phyloP scores from a whole-genome alignment of 2,888 invertebrate genomes.

The Macropis europaea region DNA sequence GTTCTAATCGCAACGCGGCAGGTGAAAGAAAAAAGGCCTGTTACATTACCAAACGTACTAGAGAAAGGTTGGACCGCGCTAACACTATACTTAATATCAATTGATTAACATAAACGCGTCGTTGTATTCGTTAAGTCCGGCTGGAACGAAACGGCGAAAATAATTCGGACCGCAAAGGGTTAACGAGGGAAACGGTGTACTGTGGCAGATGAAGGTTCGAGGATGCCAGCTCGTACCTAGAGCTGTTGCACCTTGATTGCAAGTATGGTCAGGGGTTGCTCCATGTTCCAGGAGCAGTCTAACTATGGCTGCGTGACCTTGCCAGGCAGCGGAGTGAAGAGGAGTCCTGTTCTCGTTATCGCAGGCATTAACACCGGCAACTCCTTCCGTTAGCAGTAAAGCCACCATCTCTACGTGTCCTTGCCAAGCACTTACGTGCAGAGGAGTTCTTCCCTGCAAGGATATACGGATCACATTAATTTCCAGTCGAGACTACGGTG shows the following conservation, averaged over 20 bases:
- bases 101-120: too few species aligned
- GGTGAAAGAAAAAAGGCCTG: too few species aligned
- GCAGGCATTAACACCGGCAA: conserved; percentile 92
- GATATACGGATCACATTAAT: too few species aligned
- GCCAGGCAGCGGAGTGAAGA: conserved; percentile 97
- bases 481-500: too few species aligned
- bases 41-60: too few species aligned
- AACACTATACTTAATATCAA: too few species aligned
- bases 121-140: too few species aligned
- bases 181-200: background rate
- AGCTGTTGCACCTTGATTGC: conserved; percentile 97
- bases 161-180: too few species aligned
- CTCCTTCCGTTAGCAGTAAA: conserved; percentile 89
- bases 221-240: conserved; percentile 82
- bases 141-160: too few species aligned
- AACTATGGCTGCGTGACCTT: conserved; percentile 93
- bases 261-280: conserved; percentile 93
- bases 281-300: conserved; percentile 89
- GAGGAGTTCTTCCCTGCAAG: conserved; percentile 89
- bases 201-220: too few species aligned
- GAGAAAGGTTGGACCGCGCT: too few species aligned
- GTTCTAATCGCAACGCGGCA: too few species aligned
- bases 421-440: conserved; percentile 96
- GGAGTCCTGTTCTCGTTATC: conserved; percentile 94
- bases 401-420: conserved; percentile 97